Base-by-base conservation (phyloP, 2,888 invertebrate genomes). In the Rhaphigaster nebulosa region DNA sequence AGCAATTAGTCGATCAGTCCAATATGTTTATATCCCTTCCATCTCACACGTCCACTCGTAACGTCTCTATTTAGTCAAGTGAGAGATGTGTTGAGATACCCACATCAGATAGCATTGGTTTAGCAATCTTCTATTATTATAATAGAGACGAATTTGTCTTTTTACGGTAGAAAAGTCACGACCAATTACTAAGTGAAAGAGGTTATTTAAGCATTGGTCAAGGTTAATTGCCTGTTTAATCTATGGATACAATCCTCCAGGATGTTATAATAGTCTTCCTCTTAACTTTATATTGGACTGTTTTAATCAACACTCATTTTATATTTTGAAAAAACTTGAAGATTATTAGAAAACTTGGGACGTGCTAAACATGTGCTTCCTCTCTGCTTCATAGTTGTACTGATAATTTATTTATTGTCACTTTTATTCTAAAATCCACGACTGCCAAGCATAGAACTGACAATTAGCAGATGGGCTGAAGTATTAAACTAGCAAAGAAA, bases 91-190 rank as follows among this genome's bases (percentile, higher is more conserved):
- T 65, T 4, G 65, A 65, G 65, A 65, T 65, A 18, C 18, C n/a
- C n/a, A n/a, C n/a, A n/a, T 15, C 15, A 29, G 65, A 65, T 65
- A 65, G 65, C 15, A 29, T 29, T 29, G 29, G 18, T 65, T 65
- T 65, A 65, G 65, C 65, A 65, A 65, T 65, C 65, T 65, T 34
- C 65, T 65, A 65, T 65, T 65, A 65, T 34, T 65, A 65, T 65
- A 5, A 65, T 65, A 29, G 65, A 34, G 29, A 1, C 29, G 65
- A 65, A 15, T 65, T 65, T 15, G 65, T 65, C 65, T 65, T 65
- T 65, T 65, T 65, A 29, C 29, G 18, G 20, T 29, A 65, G 15
- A 65, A 65, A 29, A 65, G 65, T 65, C 65, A 65, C 65, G 65
- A 65, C 29, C 65, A 34, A 29, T 8, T 29, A 65, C 29, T 65